phyloP scores from a whole-genome alignment of 2,113 vertebrate species.

The Amphilophus citrinellus region DNA sequence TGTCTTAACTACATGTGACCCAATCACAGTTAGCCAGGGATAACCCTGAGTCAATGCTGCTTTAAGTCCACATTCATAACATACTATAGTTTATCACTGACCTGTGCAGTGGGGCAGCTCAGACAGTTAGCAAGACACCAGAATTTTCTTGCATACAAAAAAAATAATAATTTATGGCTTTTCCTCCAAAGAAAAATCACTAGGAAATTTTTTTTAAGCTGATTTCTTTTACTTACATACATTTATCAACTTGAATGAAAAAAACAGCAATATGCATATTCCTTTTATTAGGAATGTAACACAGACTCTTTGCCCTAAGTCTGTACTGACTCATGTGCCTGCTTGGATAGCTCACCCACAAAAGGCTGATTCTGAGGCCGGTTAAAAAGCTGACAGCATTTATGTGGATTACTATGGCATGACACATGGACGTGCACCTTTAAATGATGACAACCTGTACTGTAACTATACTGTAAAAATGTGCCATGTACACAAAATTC shows the following conservation, averaged over 20 bases:
- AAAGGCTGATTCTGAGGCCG: not conserved
- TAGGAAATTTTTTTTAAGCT: too few relatives aligned
- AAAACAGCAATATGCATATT: not conserved
- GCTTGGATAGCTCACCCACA: too few relatives aligned
- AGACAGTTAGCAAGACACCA: not conserved
- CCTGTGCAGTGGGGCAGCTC: not conserved
- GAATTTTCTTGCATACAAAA: too few relatives aligned
- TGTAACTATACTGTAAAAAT: rapidly evolving
- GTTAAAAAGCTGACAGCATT: not conserved
- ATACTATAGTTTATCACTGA: not conserved
- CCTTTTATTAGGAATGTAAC: too few relatives aligned
- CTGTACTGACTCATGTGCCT: too few relatives aligned
- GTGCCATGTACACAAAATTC: rapidly evolving
- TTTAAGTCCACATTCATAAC: not conserved
- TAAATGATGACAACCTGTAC: not conserved
- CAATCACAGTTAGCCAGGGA: not conserved
- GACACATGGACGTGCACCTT: not conserved
- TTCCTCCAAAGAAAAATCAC: too few relatives aligned
- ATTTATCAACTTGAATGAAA: too few relatives aligned
- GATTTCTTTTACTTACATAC: too few relatives aligned
- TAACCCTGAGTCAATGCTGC: not conserved
- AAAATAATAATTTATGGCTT: too few relatives aligned
- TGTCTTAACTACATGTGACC: not conserved
- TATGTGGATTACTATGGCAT: not conserved
- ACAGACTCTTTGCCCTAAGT: not conserved